These are phyloP conservation scores for Panagrolaimus sp. DNA, from an alignment of 1,140 invertebrate species.

Conservation along the genomic window DNA sequence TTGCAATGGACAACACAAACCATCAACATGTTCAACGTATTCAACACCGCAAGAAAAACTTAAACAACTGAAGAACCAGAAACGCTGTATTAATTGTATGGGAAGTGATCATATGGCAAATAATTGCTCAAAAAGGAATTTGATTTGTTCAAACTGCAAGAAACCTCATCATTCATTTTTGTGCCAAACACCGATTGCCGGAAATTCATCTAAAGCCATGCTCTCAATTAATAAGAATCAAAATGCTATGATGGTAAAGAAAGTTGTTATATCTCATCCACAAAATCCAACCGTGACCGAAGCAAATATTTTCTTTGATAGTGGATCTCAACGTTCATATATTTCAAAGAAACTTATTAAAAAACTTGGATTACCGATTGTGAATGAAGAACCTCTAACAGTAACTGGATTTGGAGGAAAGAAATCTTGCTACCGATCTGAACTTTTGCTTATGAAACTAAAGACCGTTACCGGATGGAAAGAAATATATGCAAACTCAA, in stretches of 20 bases:
- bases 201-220: not conserved
- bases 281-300: not conserved
- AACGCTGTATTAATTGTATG: too few relatives aligned
- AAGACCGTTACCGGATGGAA: not conserved
- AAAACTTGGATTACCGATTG: not conserved
- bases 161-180: not conserved
- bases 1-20: too few relatives aligned
- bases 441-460: not conserved
- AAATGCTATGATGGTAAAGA: not conserved
- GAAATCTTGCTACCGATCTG: not conserved
- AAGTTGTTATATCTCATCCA: not conserved
- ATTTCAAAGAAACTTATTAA: not conserved
- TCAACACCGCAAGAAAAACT: too few relatives aligned
- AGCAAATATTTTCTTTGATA: not conserved
- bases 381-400: not conserved
- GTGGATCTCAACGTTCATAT: not conserved
- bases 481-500: not conserved
- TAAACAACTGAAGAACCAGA: too few relatives aligned
- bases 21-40: too few relatives aligned
- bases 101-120: too few relatives aligned
- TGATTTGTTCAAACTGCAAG: not conserved
- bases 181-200: not conserved
- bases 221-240: not conserved
- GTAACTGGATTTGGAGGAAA: not conserved
- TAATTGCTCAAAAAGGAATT: too few relatives aligned